Evolutionary conservation across 2,113 vertebrate genomes (phyloP).

Genomic region (Brachyistius frenatus): DNA sequence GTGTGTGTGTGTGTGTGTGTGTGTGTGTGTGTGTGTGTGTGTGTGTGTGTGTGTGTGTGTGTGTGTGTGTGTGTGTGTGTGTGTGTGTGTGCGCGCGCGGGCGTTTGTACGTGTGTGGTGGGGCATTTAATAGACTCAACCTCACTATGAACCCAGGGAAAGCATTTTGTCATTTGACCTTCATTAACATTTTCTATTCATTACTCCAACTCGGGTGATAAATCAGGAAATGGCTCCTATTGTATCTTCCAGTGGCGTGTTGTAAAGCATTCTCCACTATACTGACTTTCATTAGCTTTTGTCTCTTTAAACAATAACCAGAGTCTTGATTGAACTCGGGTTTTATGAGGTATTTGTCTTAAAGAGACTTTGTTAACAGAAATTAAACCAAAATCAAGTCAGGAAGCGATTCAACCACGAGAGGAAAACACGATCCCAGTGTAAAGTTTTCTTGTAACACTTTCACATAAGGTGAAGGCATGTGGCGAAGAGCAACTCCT

Average conservation of each 20-base stretch:
- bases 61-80: not conserved
- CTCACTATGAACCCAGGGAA: constrained; percentile 59
- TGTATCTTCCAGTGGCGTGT: constrained; percentile 59
- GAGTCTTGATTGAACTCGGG: constrained; percentile 32
- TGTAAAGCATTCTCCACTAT: constrained; percentile 39
- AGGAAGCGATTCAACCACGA: not conserved
- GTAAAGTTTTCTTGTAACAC: constrained; percentile 28
- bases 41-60: not conserved
- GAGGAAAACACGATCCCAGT: constrained; percentile 1
- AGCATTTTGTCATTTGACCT: constrained; percentile 77
- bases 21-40: not conserved
- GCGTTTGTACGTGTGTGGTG: constrained; percentile 15
- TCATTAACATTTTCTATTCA: constrained; percentile 80
- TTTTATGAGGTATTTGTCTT: constrained; percentile 53
- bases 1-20: not conserved
- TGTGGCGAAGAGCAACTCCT: constrained; percentile 41
- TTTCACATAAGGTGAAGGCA: constrained; percentile 7
- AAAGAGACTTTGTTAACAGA: constrained; percentile 19
- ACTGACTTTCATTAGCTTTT: constrained; percentile 74
- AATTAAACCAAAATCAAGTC: constrained; percentile 43
- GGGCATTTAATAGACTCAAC: constrained; percentile 68
- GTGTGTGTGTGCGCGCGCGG: not conserved
- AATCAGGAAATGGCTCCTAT: constrained; percentile 74
- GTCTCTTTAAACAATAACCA: constrained; percentile 66
- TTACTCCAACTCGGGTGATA: constrained; percentile 59